phyloP scores from a whole-genome alignment of 64 coral and sea anemone genomes.

The Montipora efflorescens region DNA sequence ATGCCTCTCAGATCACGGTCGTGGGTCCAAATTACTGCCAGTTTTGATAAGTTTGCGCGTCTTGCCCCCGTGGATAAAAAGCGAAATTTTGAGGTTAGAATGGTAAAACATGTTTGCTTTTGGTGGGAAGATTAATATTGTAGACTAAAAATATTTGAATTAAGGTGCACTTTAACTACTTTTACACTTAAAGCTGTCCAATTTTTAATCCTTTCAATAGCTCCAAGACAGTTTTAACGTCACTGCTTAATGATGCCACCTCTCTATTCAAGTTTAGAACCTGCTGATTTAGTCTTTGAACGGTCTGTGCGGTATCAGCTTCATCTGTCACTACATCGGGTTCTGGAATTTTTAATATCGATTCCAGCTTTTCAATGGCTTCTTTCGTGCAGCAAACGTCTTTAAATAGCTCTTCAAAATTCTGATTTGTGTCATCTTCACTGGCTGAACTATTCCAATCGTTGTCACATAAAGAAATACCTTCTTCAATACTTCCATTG shows the following conservation, averaged over 20 bases:
- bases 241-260: constrained; percentile 65
- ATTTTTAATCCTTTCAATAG: constrained; percentile 73
- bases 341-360: constrained; percentile 52
- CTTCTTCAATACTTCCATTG: not conserved
- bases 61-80: too few relatives aligned
- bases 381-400: constrained; percentile 78
- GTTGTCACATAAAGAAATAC: not conserved
- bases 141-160: too few relatives aligned
- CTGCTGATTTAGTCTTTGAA: constrained; percentile 76
- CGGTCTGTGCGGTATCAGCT: constrained; percentile 72
- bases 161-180: not conserved
- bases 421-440: not conserved
- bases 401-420: constrained; percentile 76
- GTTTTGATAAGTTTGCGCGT: too few relatives aligned
- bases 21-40: too few relatives aligned
- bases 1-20: too few relatives aligned
- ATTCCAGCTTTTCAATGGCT: constrained; percentile 58
- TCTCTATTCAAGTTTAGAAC: constrained; percentile 74
- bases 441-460: not conserved
- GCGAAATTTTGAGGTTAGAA: too few relatives aligned
- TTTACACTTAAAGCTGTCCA: constrained; percentile 16
- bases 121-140: too few relatives aligned
- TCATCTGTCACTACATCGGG: constrained; percentile 9
- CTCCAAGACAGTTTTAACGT: constrained; percentile 83
- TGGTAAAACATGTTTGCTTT: too few relatives aligned